Evolutionary conservation across 2,797 vertebrate species (phyloP).

Genomic region (Denticeps clupeoides): DNA sequence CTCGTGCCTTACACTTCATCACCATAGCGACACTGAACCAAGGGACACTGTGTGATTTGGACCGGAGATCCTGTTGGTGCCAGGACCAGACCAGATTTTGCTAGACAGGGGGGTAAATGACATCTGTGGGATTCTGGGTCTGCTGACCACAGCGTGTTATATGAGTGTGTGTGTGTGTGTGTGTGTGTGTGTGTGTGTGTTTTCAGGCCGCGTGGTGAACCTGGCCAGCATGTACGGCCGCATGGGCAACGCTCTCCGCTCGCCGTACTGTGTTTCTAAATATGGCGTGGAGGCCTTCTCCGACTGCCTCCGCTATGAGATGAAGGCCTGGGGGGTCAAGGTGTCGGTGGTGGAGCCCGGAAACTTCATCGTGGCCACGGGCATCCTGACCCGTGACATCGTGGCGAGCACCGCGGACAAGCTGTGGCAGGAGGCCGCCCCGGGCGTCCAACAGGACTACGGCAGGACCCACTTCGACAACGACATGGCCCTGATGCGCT

Average conservation of each 20-base stretch:
- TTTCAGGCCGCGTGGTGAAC: constrained; percentile 74
- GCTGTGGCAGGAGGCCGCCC: constrained; percentile 61
- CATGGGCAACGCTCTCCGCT: constrained; percentile 61
- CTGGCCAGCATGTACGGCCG: constrained; percentile 70
- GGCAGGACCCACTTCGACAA: constrained; percentile 59
- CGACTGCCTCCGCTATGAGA: constrained; percentile 78
- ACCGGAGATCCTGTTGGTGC: no score
- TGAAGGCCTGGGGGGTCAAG: constrained; percentile 75
- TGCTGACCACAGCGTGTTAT: no score
- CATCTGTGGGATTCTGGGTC: no score
- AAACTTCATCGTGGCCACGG: constrained; percentile 70
- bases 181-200: neutral
- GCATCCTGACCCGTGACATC: constrained; percentile 58
- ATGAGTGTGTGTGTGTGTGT: neutral
- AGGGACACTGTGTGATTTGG: no score
- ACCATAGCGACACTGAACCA: no score
- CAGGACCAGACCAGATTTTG: no score
- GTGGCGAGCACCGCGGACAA: constrained; percentile 54
- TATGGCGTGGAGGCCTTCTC: constrained; percentile 75
- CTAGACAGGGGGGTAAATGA: no score
- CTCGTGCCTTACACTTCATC: no score
- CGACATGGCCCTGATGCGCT: constrained; percentile 59
- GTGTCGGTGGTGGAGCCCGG: constrained; percentile 72
- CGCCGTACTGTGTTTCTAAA: constrained; percentile 74
- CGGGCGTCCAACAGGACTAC: constrained; percentile 60